Base-by-base conservation (phyloP, 2,888 invertebrate species). In the Standfussiana lucernea region DNA sequence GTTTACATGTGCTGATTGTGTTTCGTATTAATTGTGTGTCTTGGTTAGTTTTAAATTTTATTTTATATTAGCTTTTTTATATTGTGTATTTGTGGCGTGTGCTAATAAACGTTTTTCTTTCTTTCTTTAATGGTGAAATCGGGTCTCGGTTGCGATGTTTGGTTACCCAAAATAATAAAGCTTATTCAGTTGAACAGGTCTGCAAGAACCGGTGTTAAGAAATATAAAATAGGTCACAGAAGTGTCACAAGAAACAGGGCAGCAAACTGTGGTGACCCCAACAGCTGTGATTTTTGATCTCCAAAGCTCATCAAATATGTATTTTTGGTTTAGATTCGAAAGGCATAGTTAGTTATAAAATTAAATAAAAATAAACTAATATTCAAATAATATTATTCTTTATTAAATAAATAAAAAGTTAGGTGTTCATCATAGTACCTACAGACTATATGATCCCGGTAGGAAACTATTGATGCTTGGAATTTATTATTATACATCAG, bases 181-280 rank as follows among this genome's bases (percentile, higher is more conserved):
- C 66, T 37, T 35, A 28, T 74, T 76, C 24, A 10, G 32, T 53
- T 62, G 24, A 62, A 42, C 45, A 53, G 28, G 28, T 32, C 1
- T 24, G 15, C 37, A 53, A n/a, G 15, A 75, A 80, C 45, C 53
- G 35, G n/a, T 24, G n/a, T 47, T 69, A 32, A 40, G 45, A 37
- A 61, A 79, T 62, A 62, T 75, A 61, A 79, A 56, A 62, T 75
- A 56, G 75, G 83, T 75, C 75, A 69, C 53, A 45, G 11, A 35
- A 70, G 35, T 61, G 68, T 68, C 53, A 72, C 21, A 47, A 59
- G 53, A 72, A 67, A n/a, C 65, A 35, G 59, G 45, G 56, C 62
- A 59, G 56, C 24, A 47, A 80, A 71, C 71, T 32, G 37, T 64
- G 24, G 40, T 74, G 82, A 82, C 78, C 74, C 45, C 50, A 45